Conservation (phyloP, 2,888 invertebrate species). For the Lysandra coridon region DNA sequence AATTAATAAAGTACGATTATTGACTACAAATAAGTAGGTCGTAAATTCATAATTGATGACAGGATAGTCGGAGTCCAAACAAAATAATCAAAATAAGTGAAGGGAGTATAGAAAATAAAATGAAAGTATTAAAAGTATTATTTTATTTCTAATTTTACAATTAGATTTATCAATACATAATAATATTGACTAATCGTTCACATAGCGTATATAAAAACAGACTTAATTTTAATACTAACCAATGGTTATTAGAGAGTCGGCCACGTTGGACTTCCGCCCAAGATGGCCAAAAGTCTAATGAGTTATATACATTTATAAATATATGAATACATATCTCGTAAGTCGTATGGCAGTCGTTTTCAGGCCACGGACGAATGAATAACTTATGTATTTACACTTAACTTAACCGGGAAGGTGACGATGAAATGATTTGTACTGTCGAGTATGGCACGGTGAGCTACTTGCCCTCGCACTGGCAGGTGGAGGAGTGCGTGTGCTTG, state of each 20-base stretch:
- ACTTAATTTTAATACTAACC: slow-evolving; percentile 51
- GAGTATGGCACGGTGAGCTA: slow-evolving; percentile 62
- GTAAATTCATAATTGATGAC: too few relatives aligned
- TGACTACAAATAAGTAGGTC: too few relatives aligned
- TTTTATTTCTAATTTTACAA: slow-evolving; percentile 66
- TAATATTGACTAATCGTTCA: slow-evolving; percentile 56
- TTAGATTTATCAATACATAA: slow-evolving; percentile 56
- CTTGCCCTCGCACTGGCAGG: slow-evolving; percentile 70
- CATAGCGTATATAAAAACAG: slow-evolving; percentile 48
- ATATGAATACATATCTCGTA: slow-evolving; percentile 44
- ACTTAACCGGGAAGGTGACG: slow-evolving; percentile 18
- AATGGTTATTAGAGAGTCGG: slow-evolving; percentile 71
- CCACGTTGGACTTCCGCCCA: slow-evolving; percentile 63
- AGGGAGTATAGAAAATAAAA: slow-evolving; percentile 38
- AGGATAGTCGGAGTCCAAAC: too few relatives aligned
- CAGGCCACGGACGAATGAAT: slow-evolving; percentile 34
- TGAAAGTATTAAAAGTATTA: slow-evolving; percentile 57
- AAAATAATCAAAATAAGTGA: too few relatives aligned
- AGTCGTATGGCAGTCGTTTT: slow-evolving; percentile 49
- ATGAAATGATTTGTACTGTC: slow-evolving; percentile 32
- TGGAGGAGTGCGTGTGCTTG: slow-evolving; percentile 59
- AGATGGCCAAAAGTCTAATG: slow-evolving; percentile 74
- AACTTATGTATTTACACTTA: slow-evolving; percentile 37
- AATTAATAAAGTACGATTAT: too few relatives aligned
- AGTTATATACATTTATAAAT: slow-evolving; percentile 49